phyloP scores from a whole-genome alignment of 2,888 invertebrate genomes.

The Synergus laeviventris region DNA sequence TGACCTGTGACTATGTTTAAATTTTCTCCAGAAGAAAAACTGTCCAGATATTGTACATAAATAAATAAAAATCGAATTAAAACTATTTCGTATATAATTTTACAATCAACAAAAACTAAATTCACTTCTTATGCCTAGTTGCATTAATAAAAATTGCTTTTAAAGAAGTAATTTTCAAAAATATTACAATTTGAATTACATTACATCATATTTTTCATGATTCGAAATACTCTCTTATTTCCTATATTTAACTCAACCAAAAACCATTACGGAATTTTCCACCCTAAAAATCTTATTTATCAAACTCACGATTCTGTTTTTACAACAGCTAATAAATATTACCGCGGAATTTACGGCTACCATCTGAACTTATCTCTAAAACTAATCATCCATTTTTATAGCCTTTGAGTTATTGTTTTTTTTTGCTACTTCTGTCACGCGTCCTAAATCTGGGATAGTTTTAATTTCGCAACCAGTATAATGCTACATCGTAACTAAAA shows the following conservation, averaged over 20 bases:
- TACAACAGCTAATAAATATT: neutral
- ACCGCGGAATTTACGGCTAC: neutral
- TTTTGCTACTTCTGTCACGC: constrained; percentile 2
- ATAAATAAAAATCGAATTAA: neutral
- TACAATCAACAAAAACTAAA: neutral
- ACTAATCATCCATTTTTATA: neutral
- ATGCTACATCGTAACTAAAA: neutral
- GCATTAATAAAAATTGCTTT: no score
- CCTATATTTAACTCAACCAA: neutral
- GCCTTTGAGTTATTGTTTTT: neutral
- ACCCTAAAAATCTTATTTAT: neutral
- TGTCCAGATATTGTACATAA: neutral
- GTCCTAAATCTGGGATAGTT: neutral
- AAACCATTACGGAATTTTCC: neutral
- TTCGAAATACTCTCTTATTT: neutral
- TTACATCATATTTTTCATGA: neutral
- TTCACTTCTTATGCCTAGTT: no score
- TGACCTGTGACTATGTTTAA: neutral
- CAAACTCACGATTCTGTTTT: neutral
- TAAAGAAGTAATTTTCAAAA: no score
- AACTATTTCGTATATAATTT: neutral
- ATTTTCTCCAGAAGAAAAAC: neutral
- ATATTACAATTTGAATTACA: no score
- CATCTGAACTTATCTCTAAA: neutral
- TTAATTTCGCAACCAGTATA: neutral